phyloP scores from a whole-genome alignment of 1,140 invertebrate genomes.

The Delia radicum region DNA sequence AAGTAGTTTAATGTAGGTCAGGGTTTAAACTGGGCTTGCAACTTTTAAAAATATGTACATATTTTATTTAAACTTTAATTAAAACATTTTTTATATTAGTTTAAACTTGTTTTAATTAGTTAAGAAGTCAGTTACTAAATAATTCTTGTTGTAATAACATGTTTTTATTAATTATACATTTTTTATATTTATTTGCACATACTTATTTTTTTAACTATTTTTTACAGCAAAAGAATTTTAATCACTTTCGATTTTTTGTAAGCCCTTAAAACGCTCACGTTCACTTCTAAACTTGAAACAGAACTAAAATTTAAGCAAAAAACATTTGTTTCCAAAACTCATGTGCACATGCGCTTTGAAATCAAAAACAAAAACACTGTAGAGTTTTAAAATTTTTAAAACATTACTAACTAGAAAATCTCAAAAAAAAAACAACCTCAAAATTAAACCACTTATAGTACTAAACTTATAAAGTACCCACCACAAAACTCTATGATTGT shows the following conservation, averaged over 20 bases:
- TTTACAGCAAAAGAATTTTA: not conserved
- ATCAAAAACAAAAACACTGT: not conserved
- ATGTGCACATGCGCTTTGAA: constrained; percentile 6
- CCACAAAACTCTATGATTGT: not conserved
- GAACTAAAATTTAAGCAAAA: not conserved
- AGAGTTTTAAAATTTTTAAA: not conserved
- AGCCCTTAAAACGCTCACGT: not conserved
- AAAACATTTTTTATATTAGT: not conserved
- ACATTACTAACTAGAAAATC: not conserved
- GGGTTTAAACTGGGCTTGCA: not conserved
- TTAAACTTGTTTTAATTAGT: not conserved
- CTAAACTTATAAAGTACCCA: not conserved
- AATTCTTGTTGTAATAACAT: not conserved
- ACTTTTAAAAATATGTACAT: no score
- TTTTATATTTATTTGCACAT: not conserved
- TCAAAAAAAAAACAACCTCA: not conserved
- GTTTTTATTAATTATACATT: not conserved
- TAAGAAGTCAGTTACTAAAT: not conserved
- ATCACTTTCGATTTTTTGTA: not conserved
- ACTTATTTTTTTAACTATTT: not conserved
- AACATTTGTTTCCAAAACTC: not conserved
- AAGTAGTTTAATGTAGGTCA: not conserved
- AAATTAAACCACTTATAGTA: not conserved
- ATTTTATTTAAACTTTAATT: not conserved
- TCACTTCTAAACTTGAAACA: constrained; percentile 13